phyloP scores from a whole-genome alignment of 2,797 vertebrate genomes.

The Myotis pilosus region DNA sequence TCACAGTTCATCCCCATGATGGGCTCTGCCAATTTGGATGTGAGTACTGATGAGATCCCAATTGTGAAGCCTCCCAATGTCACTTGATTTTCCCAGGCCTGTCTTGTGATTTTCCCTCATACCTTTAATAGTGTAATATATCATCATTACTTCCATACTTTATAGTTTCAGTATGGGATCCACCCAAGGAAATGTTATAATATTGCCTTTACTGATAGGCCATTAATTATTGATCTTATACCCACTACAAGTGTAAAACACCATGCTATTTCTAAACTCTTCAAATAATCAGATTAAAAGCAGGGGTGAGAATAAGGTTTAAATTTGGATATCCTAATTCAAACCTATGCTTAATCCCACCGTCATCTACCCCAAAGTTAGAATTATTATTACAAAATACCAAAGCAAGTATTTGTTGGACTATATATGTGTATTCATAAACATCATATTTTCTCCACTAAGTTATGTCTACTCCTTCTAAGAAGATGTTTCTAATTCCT shows the following conservation, averaged over 20 bases:
- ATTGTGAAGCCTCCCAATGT: neutral
- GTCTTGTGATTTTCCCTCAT: neutral
- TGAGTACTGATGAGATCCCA: neutral
- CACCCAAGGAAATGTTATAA: neutral
- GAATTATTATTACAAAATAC: slow-evolving; percentile 29
- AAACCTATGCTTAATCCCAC: neutral
- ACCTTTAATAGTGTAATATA: neutral
- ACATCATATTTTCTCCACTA: neutral
- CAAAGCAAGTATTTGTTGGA: neutral
- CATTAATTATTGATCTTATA: neutral
- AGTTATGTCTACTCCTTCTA: neutral
- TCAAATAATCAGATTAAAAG: slow-evolving; percentile 5
- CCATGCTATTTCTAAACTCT: neutral
- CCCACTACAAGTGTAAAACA: neutral
- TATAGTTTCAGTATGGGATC: neutral
- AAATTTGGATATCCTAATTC: neutral
- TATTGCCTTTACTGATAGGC: neutral
- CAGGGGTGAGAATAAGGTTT: neutral
- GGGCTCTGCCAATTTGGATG: neutral
- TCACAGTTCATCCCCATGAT: neutral
- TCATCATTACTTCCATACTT: neutral
- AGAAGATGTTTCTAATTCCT: neutral
- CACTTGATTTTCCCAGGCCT: neutral
- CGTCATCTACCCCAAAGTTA: neutral
- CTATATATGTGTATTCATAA: neutral